These are phyloP conservation scores for Lepus timidus DNA, from an alignment of 2,113 vertebrate genomes.

Conservation along the genomic window DNA sequence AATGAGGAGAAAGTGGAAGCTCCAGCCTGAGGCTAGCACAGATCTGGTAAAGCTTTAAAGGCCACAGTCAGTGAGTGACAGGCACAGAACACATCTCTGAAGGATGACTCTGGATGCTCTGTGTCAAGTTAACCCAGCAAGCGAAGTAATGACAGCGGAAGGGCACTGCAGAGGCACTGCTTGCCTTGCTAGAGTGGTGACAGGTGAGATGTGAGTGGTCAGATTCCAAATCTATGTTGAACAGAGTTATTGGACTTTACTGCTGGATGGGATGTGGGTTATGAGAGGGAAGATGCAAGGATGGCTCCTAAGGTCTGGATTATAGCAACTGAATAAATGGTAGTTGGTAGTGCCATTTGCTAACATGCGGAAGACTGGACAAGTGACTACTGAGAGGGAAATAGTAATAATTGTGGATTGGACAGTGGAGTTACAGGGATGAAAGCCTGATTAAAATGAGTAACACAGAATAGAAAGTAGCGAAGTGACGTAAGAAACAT, in stretches of 20 bases:
- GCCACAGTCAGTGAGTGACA: background rate
- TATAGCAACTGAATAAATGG: slow-evolving; percentile 16
- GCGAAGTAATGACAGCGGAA: background rate
- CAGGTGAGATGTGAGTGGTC: background rate
- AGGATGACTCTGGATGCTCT: slow-evolving; percentile 18
- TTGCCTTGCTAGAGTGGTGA: background rate
- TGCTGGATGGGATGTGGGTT: background rate
- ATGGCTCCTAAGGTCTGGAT: background rate
- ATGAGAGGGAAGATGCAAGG: background rate
- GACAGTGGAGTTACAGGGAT: background rate
- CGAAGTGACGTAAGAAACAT: background rate
- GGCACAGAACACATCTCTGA: slow-evolving; percentile 39
- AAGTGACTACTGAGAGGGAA: slow-evolving; percentile 53
- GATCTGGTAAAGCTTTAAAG: background rate
- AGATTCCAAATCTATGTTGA: slow-evolving; percentile 10
- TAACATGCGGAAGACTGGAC: slow-evolving; percentile 13
- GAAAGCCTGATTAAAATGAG: background rate
- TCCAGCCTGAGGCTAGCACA: background rate
- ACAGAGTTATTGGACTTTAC: background rate
- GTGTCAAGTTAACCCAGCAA: background rate
- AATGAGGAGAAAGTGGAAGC: background rate
- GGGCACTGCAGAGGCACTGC: background rate
- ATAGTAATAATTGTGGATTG: background rate
- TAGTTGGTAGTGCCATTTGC: background rate
- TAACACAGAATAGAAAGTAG: background rate